Evolutionary conservation across 2,888 invertebrate genomes (phyloP).

Genomic region (Apeira syringaria): DNA sequence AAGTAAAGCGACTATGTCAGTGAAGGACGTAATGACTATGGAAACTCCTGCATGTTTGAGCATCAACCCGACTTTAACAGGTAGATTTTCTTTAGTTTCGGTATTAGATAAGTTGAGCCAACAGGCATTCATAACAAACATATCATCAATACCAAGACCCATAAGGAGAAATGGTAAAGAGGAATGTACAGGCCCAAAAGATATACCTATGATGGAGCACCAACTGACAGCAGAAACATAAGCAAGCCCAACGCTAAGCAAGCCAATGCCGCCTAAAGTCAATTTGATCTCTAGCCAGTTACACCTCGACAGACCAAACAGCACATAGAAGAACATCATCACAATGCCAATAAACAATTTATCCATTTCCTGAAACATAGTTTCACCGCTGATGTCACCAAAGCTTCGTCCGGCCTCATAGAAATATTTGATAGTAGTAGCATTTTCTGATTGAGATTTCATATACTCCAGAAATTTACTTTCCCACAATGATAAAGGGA

Average conservation of each 20-base stretch:
- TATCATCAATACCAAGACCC: constrained; percentile 92
- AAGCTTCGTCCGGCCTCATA: constrained; percentile 88
- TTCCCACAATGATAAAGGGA: constrained; percentile 85
- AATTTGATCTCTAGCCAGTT: constrained; percentile 89
- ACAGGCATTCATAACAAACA: constrained; percentile 92
- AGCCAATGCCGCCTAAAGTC: constrained; percentile 86
- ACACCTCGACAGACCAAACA: constrained; percentile 88
- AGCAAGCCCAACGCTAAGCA: constrained; percentile 89
- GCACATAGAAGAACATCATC: constrained; percentile 90
- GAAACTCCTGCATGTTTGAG: constrained; percentile 92
- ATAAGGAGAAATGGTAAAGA: constrained; percentile 91
- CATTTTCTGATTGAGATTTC: constrained; percentile 51
- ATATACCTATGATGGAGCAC: constrained; percentile 87
- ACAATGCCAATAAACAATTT: constrained; percentile 87
- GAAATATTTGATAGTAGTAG: constrained; percentile 68
- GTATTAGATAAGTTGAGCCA: constrained; percentile 86
- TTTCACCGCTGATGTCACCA: constrained; percentile 88
- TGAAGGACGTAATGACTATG: constrained; percentile 92
- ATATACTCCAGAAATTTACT: constrained; percentile 77
- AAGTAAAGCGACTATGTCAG: constrained; percentile 91
- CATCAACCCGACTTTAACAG: constrained; percentile 87
- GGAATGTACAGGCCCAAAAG: constrained; percentile 92
- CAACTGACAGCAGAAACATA: constrained; percentile 88
- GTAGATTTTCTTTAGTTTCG: constrained; percentile 77
- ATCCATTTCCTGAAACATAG: constrained; percentile 89